phyloP scores from a whole-genome alignment of 64 coral and sea anemone species.

The Trachythela sp. region DNA sequence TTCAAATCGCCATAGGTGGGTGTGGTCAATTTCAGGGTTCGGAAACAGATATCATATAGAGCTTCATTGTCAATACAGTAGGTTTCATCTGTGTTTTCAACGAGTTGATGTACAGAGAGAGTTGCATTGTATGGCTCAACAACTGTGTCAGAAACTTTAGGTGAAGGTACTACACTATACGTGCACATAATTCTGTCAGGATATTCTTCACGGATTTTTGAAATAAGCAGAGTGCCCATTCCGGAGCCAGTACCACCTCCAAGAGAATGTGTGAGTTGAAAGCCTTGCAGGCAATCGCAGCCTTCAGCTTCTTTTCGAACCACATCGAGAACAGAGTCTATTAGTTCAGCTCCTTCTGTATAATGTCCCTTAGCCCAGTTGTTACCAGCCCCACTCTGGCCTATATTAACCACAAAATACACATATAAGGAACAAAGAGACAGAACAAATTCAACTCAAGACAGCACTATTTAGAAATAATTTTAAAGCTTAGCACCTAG shows the following conservation, averaged over 20 bases:
- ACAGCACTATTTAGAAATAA: not conserved
- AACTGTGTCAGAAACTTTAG: slow-evolving; percentile 71
- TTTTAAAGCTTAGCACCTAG: too few relatives aligned
- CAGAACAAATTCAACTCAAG: not conserved
- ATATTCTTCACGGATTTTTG: slow-evolving; percentile 80
- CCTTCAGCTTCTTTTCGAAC: slow-evolving; percentile 71
- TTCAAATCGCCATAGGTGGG: not conserved
- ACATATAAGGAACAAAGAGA: not conserved
- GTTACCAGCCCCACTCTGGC: slow-evolving; percentile 76
- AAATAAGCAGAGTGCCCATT: slow-evolving; percentile 77
- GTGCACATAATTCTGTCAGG: slow-evolving; percentile 79
- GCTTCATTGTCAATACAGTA: not conserved
- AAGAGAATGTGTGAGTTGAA: slow-evolving; percentile 70
- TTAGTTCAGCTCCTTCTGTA: slow-evolving; percentile 68
- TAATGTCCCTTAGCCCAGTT: slow-evolving; percentile 82
- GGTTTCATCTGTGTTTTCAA: slow-evolving; percentile 60
- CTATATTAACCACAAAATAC: slow-evolving; percentile 35
- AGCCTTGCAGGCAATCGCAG: slow-evolving; percentile 74
- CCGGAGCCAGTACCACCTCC: slow-evolving; percentile 73
- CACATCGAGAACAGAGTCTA: slow-evolving; percentile 71
- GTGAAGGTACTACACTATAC: slow-evolving; percentile 71
- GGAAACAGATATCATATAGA: not conserved
- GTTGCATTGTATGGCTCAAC: slow-evolving; percentile 75
- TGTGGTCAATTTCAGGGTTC: not conserved
- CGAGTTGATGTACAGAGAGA: slow-evolving; percentile 68